Percentiles rank a stretch among this genome's conserved stretches.
Evolutionary conservation across 2,797 vertebrate species (phyloP).

Genomic region (Sylvia borin): DNA sequence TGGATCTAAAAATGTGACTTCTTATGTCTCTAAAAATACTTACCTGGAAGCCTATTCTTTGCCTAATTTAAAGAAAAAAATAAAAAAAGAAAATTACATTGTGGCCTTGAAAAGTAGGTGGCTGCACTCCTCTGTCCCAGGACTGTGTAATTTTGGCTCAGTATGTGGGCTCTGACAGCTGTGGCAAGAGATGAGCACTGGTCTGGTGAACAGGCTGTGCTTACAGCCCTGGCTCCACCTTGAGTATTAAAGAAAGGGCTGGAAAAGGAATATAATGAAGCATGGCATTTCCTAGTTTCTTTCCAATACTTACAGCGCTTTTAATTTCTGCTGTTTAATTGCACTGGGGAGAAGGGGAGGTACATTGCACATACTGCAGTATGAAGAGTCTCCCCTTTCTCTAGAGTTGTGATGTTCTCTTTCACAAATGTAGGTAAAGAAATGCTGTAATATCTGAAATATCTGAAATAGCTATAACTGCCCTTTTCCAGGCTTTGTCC

Average conservation of each 20-base stretch:
- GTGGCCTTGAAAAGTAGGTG: not conserved
- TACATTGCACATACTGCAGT: not conserved
- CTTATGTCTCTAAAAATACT: not conserved
- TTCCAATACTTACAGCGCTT: not conserved
- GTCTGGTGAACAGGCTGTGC: not conserved
- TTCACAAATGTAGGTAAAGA: not conserved
- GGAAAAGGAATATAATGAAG: not conserved
- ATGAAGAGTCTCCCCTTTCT: not conserved
- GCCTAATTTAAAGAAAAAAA: not conserved
- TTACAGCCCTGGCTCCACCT: not conserved
- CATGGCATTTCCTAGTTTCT: not conserved
- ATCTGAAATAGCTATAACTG: not conserved
- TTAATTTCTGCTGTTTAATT: not conserved
- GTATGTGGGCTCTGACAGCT: not conserved
- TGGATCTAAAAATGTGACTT: not conserved
- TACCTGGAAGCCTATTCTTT: not conserved
- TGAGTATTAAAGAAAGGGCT: not conserved
- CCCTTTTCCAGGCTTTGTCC: not conserved
- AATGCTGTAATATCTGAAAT: not conserved
- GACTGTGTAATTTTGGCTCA: not conserved
- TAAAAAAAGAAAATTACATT: not conserved
- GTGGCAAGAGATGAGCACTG: not conserved
- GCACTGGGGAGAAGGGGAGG: fast-evolving
- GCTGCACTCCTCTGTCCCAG: not conserved
- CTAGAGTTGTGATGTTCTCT: not conserved